phyloP scores from a whole-genome alignment of 2,888 invertebrate genomes.

The Andrena minutula region DNA sequence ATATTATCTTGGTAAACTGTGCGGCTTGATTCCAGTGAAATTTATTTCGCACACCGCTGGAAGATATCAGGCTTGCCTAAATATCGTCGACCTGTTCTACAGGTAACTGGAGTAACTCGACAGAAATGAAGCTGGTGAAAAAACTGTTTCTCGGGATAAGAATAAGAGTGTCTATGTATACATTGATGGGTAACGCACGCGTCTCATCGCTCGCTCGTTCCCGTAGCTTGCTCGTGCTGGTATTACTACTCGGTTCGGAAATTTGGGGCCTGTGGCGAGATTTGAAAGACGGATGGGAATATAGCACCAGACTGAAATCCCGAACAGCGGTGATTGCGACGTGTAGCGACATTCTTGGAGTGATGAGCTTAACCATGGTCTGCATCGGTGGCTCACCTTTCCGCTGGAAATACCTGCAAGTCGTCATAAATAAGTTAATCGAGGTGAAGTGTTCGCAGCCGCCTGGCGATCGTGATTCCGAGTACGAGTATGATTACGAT shows the following conservation, averaged over 20 bases:
- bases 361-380: slow-evolving; percentile 86
- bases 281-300: slow-evolving; percentile 86
- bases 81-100: slow-evolving; percentile 72
- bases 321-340: slow-evolving; percentile 87
- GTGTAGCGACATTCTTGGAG: slow-evolving; percentile 87
- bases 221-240: slow-evolving; percentile 70
- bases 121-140: not conserved
- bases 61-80: slow-evolving; percentile 73
- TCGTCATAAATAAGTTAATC: slow-evolving; percentile 86
- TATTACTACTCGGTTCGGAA: slow-evolving; percentile 67
- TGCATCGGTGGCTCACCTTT: slow-evolving; percentile 86
- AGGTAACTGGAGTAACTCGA: slow-evolving; percentile 69
- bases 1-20: slow-evolving; percentile 79
- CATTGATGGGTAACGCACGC: not conserved
- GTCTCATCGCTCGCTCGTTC: not conserved
- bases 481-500: not conserved
- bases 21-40: slow-evolving; percentile 79
- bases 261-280: slow-evolving; percentile 86
- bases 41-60: slow-evolving; percentile 71
- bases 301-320: slow-evolving; percentile 87
- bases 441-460: slow-evolving; percentile 69
- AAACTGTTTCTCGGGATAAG: not conserved
- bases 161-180: not conserved
- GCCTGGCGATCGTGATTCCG: not conserved
- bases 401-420: slow-evolving; percentile 86